Conservation (phyloP, 2,113 vertebrate genomes). For the Hemiscyllium ocellatum region DNA sequence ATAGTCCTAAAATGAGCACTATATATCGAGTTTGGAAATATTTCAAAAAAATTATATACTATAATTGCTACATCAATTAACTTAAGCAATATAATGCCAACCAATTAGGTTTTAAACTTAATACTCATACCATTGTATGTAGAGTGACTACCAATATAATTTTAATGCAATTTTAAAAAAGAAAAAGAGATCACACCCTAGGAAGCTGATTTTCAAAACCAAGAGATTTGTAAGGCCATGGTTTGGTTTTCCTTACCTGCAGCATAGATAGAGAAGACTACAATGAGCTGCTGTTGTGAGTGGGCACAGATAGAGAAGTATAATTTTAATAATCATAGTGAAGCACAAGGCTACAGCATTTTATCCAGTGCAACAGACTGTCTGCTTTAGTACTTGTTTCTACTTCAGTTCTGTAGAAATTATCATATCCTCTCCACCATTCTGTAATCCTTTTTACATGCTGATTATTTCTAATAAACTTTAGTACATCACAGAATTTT, state of each 20-base stretch:
- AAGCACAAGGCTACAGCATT: not conserved
- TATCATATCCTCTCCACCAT: not conserved
- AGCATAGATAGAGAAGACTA: not conserved
- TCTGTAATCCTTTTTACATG: not conserved
- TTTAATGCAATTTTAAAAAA: not conserved
- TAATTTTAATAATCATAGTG: not conserved
- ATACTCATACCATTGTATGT: not conserved
- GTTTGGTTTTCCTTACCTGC: not conserved
- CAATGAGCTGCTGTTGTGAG: not conserved
- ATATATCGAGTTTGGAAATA: not conserved
- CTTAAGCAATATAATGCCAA: not conserved
- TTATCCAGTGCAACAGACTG: not conserved
- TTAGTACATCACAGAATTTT: not conserved
- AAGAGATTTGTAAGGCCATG: not conserved
- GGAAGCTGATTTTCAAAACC: not conserved
- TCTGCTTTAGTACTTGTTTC: not conserved
- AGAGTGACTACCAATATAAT: not conserved
- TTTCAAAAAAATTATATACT: not conserved
- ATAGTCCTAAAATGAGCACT: not conserved
- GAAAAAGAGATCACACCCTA: not conserved
- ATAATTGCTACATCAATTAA: not conserved
- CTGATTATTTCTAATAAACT: not conserved
- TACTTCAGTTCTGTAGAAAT: not conserved
- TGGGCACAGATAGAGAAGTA: not conserved
- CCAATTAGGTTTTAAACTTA: not conserved